Percentiles rank a stretch among this genome's conserved stretches.
Conservation (phyloP, 2,797 vertebrate genomes). For the Martes flavigula region DNA sequence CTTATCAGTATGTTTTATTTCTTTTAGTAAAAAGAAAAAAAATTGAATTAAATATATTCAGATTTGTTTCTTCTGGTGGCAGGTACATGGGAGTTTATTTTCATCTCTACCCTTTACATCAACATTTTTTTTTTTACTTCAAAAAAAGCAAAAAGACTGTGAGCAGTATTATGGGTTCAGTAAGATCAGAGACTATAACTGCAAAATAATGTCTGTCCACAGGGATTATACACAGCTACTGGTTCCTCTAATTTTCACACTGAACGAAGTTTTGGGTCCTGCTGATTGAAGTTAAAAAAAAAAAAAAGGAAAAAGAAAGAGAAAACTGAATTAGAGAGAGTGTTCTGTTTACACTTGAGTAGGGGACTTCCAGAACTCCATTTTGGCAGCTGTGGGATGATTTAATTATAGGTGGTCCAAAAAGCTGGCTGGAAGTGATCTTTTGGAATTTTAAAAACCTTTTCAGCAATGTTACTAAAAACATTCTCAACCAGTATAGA, state of each 20-base stretch:
- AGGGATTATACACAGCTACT: neutral
- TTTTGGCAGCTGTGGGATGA: constrained; percentile 57
- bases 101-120: neutral
- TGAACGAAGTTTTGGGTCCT: neutral
- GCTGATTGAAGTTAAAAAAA: neutral
- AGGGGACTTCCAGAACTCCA: constrained; percentile 72
- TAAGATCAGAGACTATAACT: neutral
- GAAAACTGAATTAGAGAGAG: constrained; percentile 31
- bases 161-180: neutral
- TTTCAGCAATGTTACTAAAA: constrained; percentile 53
- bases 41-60: constrained; percentile 1
- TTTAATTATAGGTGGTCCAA: constrained; percentile 64
- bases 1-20: neutral
- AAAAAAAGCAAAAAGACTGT: neutral
- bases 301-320: neutral
- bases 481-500: constrained; percentile 2
- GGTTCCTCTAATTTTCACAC: constrained; percentile 34
- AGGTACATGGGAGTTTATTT: neutral
- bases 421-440: constrained; percentile 66
- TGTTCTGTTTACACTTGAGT: constrained; percentile 66
- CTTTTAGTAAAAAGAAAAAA: constrained; percentile 17
- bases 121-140: neutral
- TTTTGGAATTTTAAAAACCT: constrained; percentile 71
- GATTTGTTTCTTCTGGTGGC: neutral
- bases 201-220: neutral